Percentiles rank a stretch among this genome's conserved stretches.
Evolutionary conservation across 2,797 vertebrate genomes (phyloP).

Genomic region (Alosa sapidissima): DNA sequence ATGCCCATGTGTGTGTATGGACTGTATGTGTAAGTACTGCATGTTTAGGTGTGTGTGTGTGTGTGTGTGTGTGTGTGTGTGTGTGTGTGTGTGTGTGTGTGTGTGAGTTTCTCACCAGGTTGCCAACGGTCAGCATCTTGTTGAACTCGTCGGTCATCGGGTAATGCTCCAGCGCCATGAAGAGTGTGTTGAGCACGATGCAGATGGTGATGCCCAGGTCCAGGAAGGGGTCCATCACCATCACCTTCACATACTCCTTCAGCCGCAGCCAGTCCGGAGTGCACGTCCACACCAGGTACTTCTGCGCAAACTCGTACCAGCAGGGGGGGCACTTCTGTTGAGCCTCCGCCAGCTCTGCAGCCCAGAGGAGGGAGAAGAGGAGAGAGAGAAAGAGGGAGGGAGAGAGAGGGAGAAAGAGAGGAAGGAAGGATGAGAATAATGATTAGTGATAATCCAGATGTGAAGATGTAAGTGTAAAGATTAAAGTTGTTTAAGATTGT

Average conservation of each 20-base stretch:
- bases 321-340: conserved; percentile 91
- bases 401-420: not conserved
- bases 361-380: not conserved
- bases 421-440: no score
- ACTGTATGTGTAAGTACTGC: no score
- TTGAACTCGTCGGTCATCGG: conserved; percentile 96
- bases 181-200: conserved; percentile 97
- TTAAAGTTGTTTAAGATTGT: not conserved
- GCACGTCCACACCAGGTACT: conserved; percentile 94
- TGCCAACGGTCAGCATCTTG: conserved; percentile 92
- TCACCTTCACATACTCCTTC: conserved; percentile 85
- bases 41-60: not conserved
- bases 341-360: conserved; percentile 89
- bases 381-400: not conserved
- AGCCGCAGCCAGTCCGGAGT: conserved; percentile 87
- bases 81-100: not conserved
- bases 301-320: conserved; percentile 89
- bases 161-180: conserved; percentile 98
- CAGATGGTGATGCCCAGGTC: conserved; percentile 96
- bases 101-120: conserved; percentile 82
- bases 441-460: no score
- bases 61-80: not conserved
- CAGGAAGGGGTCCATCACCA: conserved; percentile 97
- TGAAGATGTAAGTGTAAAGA: no score
- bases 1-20: not conserved